Percentiles rank a stretch among this genome's conserved stretches.
These are phyloP conservation scores for Drosophila teissieri DNA, from an alignment of 1,140 invertebrate species.

Conservation along the genomic window DNA sequence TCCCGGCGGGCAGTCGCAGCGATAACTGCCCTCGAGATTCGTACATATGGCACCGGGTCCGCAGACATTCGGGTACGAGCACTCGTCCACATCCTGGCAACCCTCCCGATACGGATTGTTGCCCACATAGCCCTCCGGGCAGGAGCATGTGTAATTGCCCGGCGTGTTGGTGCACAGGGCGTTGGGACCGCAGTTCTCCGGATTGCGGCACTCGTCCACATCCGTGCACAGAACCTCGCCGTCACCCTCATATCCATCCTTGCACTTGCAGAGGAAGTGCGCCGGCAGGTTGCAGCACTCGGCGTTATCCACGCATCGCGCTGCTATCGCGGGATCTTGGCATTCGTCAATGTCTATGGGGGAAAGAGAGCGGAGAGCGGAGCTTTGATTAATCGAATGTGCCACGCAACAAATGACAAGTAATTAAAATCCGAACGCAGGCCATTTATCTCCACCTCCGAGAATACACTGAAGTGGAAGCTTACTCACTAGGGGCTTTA, in stretches of 20 bases:
- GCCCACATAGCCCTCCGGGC: slow-evolving; percentile 92
- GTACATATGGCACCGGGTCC: slow-evolving; percentile 91
- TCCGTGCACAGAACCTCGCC: slow-evolving; percentile 94
- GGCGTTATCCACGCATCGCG: slow-evolving; percentile 94
- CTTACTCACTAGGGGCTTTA: no score
- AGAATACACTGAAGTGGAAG: slow-evolving; percentile 6
- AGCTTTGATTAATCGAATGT: slow-evolving; percentile 63
- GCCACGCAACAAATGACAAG: slow-evolving; percentile 57
- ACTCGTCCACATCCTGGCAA: slow-evolving; percentile 94
- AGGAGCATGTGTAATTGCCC: slow-evolving; percentile 95
- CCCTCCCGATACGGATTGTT: slow-evolving; percentile 91
- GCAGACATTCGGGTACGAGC: slow-evolving; percentile 89
- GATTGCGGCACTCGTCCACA: slow-evolving; percentile 93
- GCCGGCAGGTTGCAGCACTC: slow-evolving; percentile 97
- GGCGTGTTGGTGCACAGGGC: slow-evolving; percentile 92
- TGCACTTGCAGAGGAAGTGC: slow-evolving; percentile 97
- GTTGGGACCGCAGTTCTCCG: slow-evolving; percentile 91
- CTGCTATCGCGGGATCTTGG: slow-evolving; percentile 91
- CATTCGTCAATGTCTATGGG: slow-evolving; percentile 96
- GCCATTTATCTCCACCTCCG: slow-evolving; percentile 37
- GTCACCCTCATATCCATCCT: slow-evolving; percentile 94
- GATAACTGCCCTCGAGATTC: slow-evolving; percentile 91
- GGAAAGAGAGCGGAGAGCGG: slow-evolving; percentile 10
- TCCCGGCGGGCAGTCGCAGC: slow-evolving; percentile 93
- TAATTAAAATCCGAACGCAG: slow-evolving; percentile 58